Base-by-base conservation (phyloP, 2,888 invertebrate genomes). In the Artemia sp. region DNA sequence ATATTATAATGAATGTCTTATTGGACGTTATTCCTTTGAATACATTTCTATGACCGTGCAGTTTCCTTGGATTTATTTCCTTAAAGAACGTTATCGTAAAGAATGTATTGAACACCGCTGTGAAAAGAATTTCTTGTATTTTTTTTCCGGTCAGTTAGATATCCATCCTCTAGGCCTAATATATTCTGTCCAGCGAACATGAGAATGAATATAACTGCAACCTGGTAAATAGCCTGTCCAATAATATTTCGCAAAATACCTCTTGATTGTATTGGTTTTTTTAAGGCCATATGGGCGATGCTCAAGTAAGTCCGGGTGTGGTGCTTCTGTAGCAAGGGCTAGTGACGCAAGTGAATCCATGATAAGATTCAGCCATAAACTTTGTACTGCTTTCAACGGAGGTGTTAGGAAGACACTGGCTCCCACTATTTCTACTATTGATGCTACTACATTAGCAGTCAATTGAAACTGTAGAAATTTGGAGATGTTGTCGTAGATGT, bases 71-170 rank as follows among this genome's bases (percentile, higher is more conserved):
- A 24, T 24, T 24, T 24, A 24, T 24, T 24, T 24, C 24, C 2
- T 24, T 24, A 24, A 24, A 24, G 24, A 24, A 24, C 24, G 24
- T 24, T 4, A 24, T 85, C 81, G 85, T 81, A 70, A 86, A 85
- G 77, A 85, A 86, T 12, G 83, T 79, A 77, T 86, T 85, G 80
- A 85, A 85, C 74, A 85, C 83, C 74, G 85, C 81, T 70, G 85
- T 85, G 76, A 85, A 84, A 77, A 85, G 85, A 73, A 81, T 79
- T 4, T 81, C 76, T 50, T 83, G 82, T 53, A 72, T 73, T n/a
- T 71, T 72, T 12, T 72, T 73, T 12, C n/a, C 68, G 67, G 12
- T 71, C 72, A 6, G 50, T 77, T 72, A 75, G 76, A 72, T 76
- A 76, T 51, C 84, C 85, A 73, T 79, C 79, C 74, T 82, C 82